Base-by-base conservation (phyloP, 1,140 invertebrate genomes). In the Leptopilina clavipes region DNA sequence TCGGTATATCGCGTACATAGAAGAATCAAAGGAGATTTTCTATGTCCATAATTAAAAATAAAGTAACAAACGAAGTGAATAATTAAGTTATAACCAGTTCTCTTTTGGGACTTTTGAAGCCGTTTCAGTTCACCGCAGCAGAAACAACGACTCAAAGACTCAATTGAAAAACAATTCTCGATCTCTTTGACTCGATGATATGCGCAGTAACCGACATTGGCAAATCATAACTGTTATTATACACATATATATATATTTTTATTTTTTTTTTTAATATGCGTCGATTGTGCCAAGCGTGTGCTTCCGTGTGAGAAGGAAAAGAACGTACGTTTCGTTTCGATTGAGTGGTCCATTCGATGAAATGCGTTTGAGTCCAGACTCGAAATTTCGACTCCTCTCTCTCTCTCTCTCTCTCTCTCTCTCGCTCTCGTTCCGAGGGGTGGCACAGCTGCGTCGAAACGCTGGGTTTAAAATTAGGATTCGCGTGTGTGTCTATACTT, bases 391-490 rank as follows among this genome's bases (percentile, higher is more conserved):
- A 65, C 25, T 65, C 7, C 37, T 40, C 37, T 40, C 59, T 65
- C 31, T 65, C 59, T 22, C 25, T 22, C 31, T 9, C 37, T 40
- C 37, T 40, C 59, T 31, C 25, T 5, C 5, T 31, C 25, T 31
- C 25, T 31, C 25, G 25, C 59, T 3, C 1, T 82, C 82, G 82
- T 79, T 79, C 76, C 82, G 83, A 65, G 59, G 59, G 59, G 22
- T 65, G 82, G 82, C 85, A 85, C 86, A 87, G 86, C 85, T 87
- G 86, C 85, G 85, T 79, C 81, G 81, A 40, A 87, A 87, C 83
- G 81, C 86, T 84, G 79, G 77, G 76, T 40, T 31, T 83, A 79
- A 86, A 87, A 87, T 87, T 87, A 87, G 85, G 81, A 87, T 87
- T 77, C 74, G 73, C 70, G 65, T 73, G 74, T 73, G 75, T 73